Base-by-base conservation (phyloP, 2,888 invertebrate species). In the Nebria salina region DNA sequence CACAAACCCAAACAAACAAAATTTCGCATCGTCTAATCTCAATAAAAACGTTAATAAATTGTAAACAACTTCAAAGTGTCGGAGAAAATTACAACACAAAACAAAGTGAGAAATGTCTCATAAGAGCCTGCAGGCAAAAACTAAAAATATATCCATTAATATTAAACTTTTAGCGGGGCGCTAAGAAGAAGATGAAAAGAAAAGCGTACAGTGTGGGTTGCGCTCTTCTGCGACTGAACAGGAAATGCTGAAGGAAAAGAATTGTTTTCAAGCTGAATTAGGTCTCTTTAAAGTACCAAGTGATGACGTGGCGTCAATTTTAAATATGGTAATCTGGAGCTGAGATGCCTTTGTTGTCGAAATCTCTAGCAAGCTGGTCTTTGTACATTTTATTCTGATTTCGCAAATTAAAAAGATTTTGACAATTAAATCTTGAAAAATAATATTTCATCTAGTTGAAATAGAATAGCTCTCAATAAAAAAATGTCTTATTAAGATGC, bases 11-110 rank as follows among this genome's bases (percentile, higher is more conserved):
- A 5, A 54, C 20, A 54, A 54, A 54, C 54, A 54, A 54, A 54
- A 7, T 54, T 54, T 54, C 54, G 13, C 54, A 54, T 77, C 77
- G 54, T 77, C 54, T 77, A 13, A 77, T 77, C 70, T 70, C 70
- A 77, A 77, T 77, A 77, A 77, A 77, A 77, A 77, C 77, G 77
- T 77, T 77, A 77, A 77, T 77, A 77, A 70, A 77, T 77, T 77
- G 77, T 77, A 70, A 77, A 70, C 77, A 77, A 72, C 13, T 72
- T 25, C 70, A 77, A 77, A 77, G 77, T 77, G 77, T 70, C 70
- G 25, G 70, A 25, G 43, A 77, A 70, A 70, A 70, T 77, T 77
- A 77, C 70, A 77, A 68, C 43, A 77, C 77, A 77, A 77, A 77
- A 66, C 42, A 77, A 68, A 68, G n/a, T n/a, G 54, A 11, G 54